Percentiles rank a stretch among this genome's conserved stretches.
Evolutionary conservation across 92 coral and sea anemone species (phyloP).

Genomic region (Blastomussa wellsi): DNA sequence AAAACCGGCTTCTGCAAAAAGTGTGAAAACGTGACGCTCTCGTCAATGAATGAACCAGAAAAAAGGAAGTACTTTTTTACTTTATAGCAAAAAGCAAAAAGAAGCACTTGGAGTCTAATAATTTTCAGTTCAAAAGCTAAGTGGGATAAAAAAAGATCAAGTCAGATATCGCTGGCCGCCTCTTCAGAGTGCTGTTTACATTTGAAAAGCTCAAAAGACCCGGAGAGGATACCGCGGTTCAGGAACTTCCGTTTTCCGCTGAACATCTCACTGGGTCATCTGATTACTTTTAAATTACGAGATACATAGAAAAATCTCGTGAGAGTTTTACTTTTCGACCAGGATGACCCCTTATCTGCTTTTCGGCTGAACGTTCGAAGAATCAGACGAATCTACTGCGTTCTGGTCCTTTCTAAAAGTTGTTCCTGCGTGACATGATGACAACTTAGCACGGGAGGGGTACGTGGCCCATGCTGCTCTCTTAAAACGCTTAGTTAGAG

Average conservation of each 20-base stretch:
- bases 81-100: too few species aligned
- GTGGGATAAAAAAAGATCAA: neutral
- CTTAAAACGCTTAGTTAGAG: neutral
- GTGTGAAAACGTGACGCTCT: neutral
- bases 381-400: neutral
- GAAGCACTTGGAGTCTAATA: neutral
- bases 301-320: neutral
- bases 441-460: neutral
- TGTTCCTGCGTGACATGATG: constrained; percentile 1
- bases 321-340: neutral
- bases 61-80: neutral
- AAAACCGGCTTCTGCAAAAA: neutral
- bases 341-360: too few species aligned
- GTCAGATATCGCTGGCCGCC: neutral
- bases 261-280: neutral
- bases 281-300: neutral
- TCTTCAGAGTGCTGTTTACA: neutral
- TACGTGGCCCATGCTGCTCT: neutral
- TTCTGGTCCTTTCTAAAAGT: neutral
- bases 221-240: neutral
- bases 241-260: constrained; percentile 2
- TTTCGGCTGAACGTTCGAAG: neutral
- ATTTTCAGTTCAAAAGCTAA: neutral
- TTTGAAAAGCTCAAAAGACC: constrained; percentile 2
- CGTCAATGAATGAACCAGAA: neutral